phyloP scores from a whole-genome alignment of 2,113 vertebrate species.

The Rafetus swinhoei region DNA sequence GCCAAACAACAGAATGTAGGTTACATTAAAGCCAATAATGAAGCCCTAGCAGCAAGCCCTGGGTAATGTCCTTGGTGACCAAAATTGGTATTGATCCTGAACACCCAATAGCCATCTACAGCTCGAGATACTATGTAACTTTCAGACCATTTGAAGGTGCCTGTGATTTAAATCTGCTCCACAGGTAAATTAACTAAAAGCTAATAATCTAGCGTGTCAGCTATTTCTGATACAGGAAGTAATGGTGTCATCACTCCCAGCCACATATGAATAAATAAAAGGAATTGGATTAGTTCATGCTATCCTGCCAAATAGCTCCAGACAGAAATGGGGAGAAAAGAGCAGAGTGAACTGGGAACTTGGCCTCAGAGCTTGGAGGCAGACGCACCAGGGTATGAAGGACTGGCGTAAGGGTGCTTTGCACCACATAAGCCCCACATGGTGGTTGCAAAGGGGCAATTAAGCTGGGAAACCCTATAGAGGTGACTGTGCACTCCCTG shows the following conservation, averaged over 20 bases:
- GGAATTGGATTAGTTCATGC: neutral
- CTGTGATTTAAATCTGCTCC: neutral
- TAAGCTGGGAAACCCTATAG: neutral
- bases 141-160: neutral
- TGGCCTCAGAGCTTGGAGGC: accelerated
- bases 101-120: neutral
- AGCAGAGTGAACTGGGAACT: accelerated
- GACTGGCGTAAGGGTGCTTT: neutral
- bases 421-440: neutral
- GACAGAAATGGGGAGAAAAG: accelerated
- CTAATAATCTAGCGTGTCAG: neutral
- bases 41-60: constrained; percentile 23
- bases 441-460: too few species aligned
- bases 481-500: neutral
- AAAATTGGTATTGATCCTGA: constrained; percentile 61
- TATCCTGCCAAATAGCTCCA: neutral
- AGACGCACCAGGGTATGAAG: neutral
- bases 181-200: neutral
- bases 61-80: constrained; percentile 45
- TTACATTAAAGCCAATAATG: constrained; percentile 69
- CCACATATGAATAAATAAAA: neutral
- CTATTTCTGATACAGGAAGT: neutral
- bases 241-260: neutral
- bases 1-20: constrained; percentile 35
- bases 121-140: neutral